These are phyloP conservation scores for Zelleria hepariella DNA, from an alignment of 2,888 invertebrate genomes.

Conservation along the genomic window DNA sequence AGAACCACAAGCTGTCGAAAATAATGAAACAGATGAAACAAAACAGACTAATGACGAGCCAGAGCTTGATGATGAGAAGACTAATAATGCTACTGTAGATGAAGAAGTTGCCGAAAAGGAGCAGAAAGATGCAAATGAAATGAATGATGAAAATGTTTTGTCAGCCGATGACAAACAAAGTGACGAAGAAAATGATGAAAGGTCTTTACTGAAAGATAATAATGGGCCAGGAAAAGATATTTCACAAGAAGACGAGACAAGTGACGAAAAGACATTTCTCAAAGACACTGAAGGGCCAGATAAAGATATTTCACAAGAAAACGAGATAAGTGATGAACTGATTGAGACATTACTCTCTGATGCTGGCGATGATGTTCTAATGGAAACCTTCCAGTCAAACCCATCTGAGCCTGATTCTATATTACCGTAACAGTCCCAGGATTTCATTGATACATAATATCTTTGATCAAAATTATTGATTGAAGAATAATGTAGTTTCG, in stretches of 20 bases:
- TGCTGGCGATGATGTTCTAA: slow-evolving; percentile 14
- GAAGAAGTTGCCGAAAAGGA: slow-evolving; percentile 9
- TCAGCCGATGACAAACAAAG: neutral
- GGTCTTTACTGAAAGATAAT: neutral
- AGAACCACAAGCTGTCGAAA: neutral
- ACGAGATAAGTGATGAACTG: slow-evolving; percentile 49
- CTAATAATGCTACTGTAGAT: slow-evolving; percentile 7
- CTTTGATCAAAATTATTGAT: no score
- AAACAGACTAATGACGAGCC: slow-evolving; percentile 10
- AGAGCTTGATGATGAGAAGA: slow-evolving; percentile 7
- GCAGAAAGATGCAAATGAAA: neutral
- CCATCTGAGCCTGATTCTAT: neutral
- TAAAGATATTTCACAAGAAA: slow-evolving; percentile 3
- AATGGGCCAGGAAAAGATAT: slow-evolving; percentile 2
- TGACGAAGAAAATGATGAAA: neutral
- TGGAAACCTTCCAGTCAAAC: neutral
- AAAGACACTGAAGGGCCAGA: slow-evolving; percentile 1
- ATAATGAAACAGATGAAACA: slow-evolving; percentile 7
- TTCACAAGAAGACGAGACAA: slow-evolving; percentile 30
- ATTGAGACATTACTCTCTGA: slow-evolving; percentile 44
- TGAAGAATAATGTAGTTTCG: neutral
- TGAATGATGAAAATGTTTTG: neutral
- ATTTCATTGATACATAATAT: no score
- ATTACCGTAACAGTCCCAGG: neutral
- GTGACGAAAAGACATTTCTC: slow-evolving; percentile 16